Evolutionary conservation across 2,113 vertebrate genomes (phyloP).

Genomic region (Bubo scandiacus): DNA sequence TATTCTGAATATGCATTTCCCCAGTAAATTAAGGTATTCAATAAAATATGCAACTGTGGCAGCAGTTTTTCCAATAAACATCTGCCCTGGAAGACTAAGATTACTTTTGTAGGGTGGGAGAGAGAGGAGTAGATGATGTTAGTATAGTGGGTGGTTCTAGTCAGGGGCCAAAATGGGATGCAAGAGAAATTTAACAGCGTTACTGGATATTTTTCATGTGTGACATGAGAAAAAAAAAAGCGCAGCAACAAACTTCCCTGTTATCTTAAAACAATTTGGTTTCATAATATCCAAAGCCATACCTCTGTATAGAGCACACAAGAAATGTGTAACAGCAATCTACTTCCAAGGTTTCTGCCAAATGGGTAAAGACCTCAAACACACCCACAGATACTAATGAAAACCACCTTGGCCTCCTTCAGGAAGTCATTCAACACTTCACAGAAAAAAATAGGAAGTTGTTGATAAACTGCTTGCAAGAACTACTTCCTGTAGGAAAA

Average conservation of each 20-base stretch:
- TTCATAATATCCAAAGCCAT: not conserved
- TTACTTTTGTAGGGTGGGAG: not conserved
- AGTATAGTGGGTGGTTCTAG: not conserved
- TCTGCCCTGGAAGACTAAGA: not conserved
- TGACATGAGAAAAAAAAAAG: not conserved
- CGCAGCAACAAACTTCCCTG: not conserved
- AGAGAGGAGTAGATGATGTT: not conserved
- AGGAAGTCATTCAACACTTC: slow-evolving; percentile 78
- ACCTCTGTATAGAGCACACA: not conserved
- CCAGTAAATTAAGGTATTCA: not conserved
- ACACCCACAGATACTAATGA: slow-evolving; percentile 62
- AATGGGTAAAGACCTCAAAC: slow-evolving; percentile 53
- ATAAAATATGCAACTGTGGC: not conserved
- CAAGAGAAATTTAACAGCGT: not conserved
- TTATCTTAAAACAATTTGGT: not conserved
- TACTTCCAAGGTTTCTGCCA: slow-evolving; percentile 22
- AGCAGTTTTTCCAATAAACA: not conserved
- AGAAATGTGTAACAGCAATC: not conserved
- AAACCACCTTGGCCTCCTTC: slow-evolving; percentile 66
- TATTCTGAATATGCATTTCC: not conserved
- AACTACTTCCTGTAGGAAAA: slow-evolving; percentile 79
- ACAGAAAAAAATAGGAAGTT: slow-evolving; percentile 79
- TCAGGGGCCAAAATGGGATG: not conserved
- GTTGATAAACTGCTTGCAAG: slow-evolving; percentile 77
- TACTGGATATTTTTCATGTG: not conserved